phyloP scores from a whole-genome alignment of 2,113 vertebrate genomes.

The Strix aluco region DNA sequence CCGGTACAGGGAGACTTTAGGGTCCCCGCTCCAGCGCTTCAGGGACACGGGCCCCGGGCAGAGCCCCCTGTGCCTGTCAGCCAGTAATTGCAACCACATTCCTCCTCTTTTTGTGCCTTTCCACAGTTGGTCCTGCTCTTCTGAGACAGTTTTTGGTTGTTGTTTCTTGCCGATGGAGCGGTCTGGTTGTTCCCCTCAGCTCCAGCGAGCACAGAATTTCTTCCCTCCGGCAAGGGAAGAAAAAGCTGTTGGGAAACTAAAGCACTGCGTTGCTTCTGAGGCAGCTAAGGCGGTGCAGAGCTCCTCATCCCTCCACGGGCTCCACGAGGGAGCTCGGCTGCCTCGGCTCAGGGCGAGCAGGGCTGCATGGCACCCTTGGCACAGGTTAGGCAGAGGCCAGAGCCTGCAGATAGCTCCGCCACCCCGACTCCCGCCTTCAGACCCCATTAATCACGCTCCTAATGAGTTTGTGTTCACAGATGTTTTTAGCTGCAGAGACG shows the following conservation, averaged over 20 bases:
- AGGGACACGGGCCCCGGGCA: fast-evolving
- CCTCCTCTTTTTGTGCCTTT: not conserved
- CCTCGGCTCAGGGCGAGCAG: not conserved
- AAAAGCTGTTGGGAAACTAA: not conserved
- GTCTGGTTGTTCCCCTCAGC: not conserved
- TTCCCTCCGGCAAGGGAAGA: not conserved
- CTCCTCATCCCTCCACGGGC: not conserved
- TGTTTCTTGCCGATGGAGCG: not conserved
- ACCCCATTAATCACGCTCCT: not conserved
- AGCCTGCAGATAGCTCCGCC: not conserved
- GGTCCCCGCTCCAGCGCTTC: fast-evolving
- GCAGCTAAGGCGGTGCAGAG: not conserved
- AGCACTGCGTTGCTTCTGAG: not conserved
- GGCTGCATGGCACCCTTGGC: fast-evolving
- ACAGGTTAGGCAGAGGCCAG: not conserved
- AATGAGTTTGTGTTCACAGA: constrained; percentile 5
- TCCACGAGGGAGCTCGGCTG: fast-evolving
- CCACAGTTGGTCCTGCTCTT: not conserved
- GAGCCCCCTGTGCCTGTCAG: not conserved
- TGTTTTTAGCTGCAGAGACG: not conserved
- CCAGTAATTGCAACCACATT: fast-evolving
- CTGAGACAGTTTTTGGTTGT: fast-evolving
- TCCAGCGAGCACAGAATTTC: fast-evolving
- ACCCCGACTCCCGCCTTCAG: not conserved
- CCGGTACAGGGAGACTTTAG: not conserved